Percentiles rank a stretch among this genome's conserved stretches.
Conservation (phyloP, 2,797 vertebrate species). For the Agapornis canus region DNA sequence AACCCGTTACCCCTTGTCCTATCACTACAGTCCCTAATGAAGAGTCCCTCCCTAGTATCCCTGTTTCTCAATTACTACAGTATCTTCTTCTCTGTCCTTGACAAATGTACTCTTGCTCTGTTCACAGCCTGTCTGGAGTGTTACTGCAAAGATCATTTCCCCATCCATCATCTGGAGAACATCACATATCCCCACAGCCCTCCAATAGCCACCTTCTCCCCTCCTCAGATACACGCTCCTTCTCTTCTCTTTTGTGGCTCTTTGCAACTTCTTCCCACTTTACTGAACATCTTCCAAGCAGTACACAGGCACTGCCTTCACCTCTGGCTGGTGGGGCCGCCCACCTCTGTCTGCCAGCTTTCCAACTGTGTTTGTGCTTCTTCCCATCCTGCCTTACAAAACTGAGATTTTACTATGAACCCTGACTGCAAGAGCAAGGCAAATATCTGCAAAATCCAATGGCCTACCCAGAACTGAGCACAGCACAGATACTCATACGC, state of each 20-base stretch:
- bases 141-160: slow-evolving; percentile 5
- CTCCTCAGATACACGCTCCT: background rate
- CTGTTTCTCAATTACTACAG: background rate
- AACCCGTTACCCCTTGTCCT: too few species aligned
- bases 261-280: background rate
- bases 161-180: background rate
- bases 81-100: slow-evolving; percentile 5
- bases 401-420: background rate
- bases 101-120: slow-evolving; percentile 4
- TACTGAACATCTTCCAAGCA: background rate
- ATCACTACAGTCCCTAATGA: too few species aligned
- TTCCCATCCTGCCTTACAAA: background rate
- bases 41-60: too few species aligned
- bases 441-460: background rate
- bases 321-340: rapidly evolving
- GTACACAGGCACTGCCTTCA: background rate
- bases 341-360: background rate
- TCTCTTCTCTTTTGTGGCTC: background rate
- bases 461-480: background rate
- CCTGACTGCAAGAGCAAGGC: background rate
- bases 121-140: background rate
- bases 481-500: rapidly evolving
- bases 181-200: background rate
- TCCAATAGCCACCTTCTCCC: background rate
- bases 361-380: rapidly evolving